Evolutionary conservation across 2,113 vertebrate genomes (phyloP).

Genomic region (Sterna hirundo): DNA sequence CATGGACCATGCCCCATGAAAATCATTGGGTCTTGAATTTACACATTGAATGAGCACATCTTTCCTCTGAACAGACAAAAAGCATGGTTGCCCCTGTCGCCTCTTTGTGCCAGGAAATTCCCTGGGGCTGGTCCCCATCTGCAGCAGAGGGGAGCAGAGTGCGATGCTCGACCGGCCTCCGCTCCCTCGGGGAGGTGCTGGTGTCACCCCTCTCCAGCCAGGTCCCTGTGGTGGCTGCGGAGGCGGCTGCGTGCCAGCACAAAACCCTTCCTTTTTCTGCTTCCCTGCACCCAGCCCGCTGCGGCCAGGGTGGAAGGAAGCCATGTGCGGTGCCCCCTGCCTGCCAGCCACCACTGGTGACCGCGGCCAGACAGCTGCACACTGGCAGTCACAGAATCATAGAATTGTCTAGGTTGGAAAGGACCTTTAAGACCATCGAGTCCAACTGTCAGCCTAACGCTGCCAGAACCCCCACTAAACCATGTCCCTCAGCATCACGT

Average conservation of each 20-base stretch:
- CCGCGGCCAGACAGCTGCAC: fast-evolving
- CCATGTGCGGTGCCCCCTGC: background rate
- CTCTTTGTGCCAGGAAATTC: background rate
- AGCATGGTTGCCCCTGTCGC: fast-evolving
- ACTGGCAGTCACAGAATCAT: background rate
- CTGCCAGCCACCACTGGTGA: fast-evolving
- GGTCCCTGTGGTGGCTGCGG: background rate
- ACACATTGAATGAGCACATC: background rate
- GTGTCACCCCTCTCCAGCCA: background rate
- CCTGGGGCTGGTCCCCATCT: background rate
- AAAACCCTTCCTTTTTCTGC: background rate
- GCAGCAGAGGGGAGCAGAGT: background rate
- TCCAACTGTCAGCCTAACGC: background rate
- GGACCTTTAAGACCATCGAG: background rate
- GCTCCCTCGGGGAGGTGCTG: fast-evolving
- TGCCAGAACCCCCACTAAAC: background rate
- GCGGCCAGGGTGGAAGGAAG: background rate
- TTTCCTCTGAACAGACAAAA: background rate
- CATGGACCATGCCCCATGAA: background rate
- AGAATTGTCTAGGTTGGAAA: background rate
- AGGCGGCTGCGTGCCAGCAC: background rate
- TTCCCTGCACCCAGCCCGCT: background rate
- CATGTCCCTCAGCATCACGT: background rate
- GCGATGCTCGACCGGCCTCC: background rate
- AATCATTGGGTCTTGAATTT: background rate